Base-by-base conservation (phyloP, 2,113 vertebrate genomes). In the Larimichthys polyactis region DNA sequence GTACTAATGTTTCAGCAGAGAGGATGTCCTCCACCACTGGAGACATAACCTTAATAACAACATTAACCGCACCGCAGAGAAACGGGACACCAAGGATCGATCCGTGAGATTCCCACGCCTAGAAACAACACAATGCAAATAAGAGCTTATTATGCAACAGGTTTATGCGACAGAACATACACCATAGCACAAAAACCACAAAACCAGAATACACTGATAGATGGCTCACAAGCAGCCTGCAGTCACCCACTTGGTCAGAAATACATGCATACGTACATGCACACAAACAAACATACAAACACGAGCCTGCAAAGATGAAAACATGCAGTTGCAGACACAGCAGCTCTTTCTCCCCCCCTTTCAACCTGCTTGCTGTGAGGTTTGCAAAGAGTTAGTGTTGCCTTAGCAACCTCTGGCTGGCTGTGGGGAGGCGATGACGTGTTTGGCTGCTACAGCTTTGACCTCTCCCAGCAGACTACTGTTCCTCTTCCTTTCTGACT, bases 41-140 rank as follows among this genome's bases (percentile, higher is more conserved):
- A 36, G 11, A 44, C 52, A 58, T 2, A 24, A 24, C 4, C 5
- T 29, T 48, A 49, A 40, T 11, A 20, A 60, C 2, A 62, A 36
- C 22, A 12, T 27, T 19, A 17, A 59, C 17, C 1, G 17, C 29
- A 60, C 27, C 24, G 10, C 8, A 5, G 17, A 72, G 16, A 70
- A 44, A 19, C 1, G 2, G 36, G 22, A 55, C 6, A 27, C 2
- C 36, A 11, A 15, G 36, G 55, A 63, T 11, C 3, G 3, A 32
- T 71, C 46, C 29, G 4, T 54, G 40, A 78, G 17, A 69, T 43
- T 68, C n/a, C 17, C 63, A 17, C 2, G n/a, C 20, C 14, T 1
- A 11, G 91, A 92, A 90, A 85, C 83, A 71, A 74, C 81, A 73
- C 85, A 83, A 88, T 92, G 91, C 90, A 93, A 95, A 95, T 92